Conservation (phyloP, 2,888 invertebrate species). For the Kryphioiulus occultus region DNA sequence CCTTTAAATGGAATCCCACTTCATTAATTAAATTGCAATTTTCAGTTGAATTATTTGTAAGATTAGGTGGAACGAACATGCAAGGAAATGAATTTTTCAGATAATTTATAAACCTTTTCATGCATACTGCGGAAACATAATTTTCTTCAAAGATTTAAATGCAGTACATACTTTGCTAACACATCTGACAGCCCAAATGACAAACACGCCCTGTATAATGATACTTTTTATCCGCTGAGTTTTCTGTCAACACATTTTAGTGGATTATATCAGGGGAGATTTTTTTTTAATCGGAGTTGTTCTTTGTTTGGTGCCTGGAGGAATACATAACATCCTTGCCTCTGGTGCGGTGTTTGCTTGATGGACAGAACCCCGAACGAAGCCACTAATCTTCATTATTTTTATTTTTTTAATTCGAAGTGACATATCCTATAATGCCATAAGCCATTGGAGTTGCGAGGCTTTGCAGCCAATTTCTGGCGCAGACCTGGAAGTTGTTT, state of each 20-base stretch:
- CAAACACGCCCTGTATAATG: neutral
- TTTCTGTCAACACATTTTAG: neutral
- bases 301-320: neutral
- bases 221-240: neutral
- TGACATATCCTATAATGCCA: neutral
- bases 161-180: too few relatives aligned
- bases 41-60: too few relatives aligned
- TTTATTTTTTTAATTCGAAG: conserved; percentile 24
- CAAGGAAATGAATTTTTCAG: too few relatives aligned
- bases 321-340: neutral
- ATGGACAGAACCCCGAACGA: neutral
- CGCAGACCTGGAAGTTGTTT: neutral
- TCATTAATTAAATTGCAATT: too few relatives aligned
- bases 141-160: too few relatives aligned
- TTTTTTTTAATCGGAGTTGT: conserved; percentile 1
- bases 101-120: too few relatives aligned
- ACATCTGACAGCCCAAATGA: neutral
- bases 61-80: too few relatives aligned
- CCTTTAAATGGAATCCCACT: too few relatives aligned
- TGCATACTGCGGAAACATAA: too few relatives aligned
- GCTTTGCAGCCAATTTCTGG: neutral
- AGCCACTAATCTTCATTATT: conserved; percentile 32
- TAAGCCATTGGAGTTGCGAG: neutral
- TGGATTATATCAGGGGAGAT: neutral
- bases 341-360: neutral